Evolutionary conservation across 2,888 invertebrate species (phyloP), one percentile per base, ranked within the genome.

Genomic region (Cacoxenus indagator): DNA sequence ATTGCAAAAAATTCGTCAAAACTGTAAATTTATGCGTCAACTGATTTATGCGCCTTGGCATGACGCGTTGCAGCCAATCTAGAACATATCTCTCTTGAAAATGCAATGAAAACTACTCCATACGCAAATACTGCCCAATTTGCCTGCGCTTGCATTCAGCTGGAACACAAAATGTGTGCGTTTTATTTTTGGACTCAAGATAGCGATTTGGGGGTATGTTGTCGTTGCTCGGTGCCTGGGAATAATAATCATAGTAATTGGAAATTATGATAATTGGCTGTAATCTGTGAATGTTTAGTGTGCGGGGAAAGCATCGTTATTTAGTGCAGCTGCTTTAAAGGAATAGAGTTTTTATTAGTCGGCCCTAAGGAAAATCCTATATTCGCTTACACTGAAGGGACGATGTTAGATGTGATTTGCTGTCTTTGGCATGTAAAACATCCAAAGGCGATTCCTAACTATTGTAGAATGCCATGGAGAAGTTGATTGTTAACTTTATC

Each of bases 11-110:
- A 82, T 76, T 74, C 78, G 78, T 81, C 82, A 81, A 73, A 79
- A 80, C 79, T 80, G 76, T 81, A 81, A 83, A 81, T 81, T 81
- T 83, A 83, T 81, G 83, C 80, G 83, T 78, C 80, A 81, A 81
- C 79, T 83, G 80, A 81, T 81, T 81, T 81, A 81, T 83, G 80
- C 75, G 76, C 69, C 46, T 61, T 70, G 67, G 67, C 67, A 59
- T 31, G n/a, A 37, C 14, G 37, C 5, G 37, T 37, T 51, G 51
- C 51, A 51, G 19, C 22, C 51, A 51, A 17, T 51, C 17, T 37
- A 37, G 8, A 14, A 37, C 14, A 11, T 37, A 11, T 37, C 14
- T 37, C 14, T 37, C 14, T 37, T 37, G 2, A 19, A 51, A 51
- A 11, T 51, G 45, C 45, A 9, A 22, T 48, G 51, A 51, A 22